Evolutionary conservation across 2,888 invertebrate species (phyloP), one percentile per base, ranked within the genome.

Genomic region (Augochlorella aurata): DNA sequence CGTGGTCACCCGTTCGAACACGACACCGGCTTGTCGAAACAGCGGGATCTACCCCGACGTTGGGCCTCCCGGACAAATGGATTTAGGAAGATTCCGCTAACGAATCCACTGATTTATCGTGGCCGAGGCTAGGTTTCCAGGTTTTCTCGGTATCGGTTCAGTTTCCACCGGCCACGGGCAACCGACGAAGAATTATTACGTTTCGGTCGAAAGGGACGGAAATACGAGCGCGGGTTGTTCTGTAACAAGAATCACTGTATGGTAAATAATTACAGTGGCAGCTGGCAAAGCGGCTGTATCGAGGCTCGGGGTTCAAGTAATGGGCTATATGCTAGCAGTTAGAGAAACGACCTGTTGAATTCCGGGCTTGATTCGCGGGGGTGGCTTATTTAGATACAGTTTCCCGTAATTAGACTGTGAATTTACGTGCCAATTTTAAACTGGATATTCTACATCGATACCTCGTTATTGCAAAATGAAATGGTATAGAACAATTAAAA

Each of bases 101-200:
- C 88, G 89, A 91, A 90, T 91, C 86, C 84, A 79, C 79, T 90
- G 90, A 92, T 91, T 92, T 92, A 89, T 90, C 83, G 84, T 79
- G 84, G 38, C 84, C 70, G 70, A 73, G 63, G 29, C 52, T 4
- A 66, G 52, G 61, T n/a, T 68, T 49, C 70, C 49, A 29, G 68
- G 69, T 52, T 77, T 75, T 82, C 74, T 78, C 29, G 49, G 68
- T 68, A 76, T 65, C 69, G 12, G 38, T 66, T 72, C 78, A 65
- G 61, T 72, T 79, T 75, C 83, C 77, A 52, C 70, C 44, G 54
- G 49, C 69, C 10, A n/a, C 47, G 71, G 73, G 5, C 47, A 45
- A 29, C 66, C 4, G 50, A 2, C n/a, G 47, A 66, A 83, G 79
- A 83, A 83, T 83, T 79, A 84, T 79, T 74, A 82, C 65, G 44